Evolutionary conservation across 2,888 invertebrate genomes (phyloP).

Genomic region (Harpalus rubripes): DNA sequence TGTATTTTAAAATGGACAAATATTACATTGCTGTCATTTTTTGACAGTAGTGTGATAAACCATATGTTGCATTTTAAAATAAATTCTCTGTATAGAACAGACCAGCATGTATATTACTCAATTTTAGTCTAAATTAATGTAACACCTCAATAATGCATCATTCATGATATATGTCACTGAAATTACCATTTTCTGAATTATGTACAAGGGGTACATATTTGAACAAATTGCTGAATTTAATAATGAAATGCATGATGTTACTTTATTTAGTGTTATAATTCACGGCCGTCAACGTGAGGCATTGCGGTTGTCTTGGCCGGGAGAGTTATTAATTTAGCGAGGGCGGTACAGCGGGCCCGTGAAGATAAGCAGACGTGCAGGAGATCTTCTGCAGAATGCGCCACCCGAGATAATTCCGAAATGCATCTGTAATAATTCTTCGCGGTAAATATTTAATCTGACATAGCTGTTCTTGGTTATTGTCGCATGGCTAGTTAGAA

Average conservation of each 20-base stretch:
- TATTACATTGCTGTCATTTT: too few species aligned
- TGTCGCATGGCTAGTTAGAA: constrained; percentile 46
- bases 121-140: too few species aligned
- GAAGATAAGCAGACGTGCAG: constrained; percentile 44
- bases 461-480: constrained; percentile 43
- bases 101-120: too few species aligned
- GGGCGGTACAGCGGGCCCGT: background rate
- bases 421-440: constrained; percentile 54
- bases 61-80: too few species aligned
- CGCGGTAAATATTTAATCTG: constrained; percentile 52
- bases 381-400: constrained; percentile 25
- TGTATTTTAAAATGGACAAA: too few species aligned
- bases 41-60: too few species aligned
- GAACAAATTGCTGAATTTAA: background rate
- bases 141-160: too few species aligned
- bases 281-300: background rate
- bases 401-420: constrained; percentile 50
- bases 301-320: background rate
- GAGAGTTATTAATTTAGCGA: constrained; percentile 35
- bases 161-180: too few species aligned
- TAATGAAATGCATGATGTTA: background rate
- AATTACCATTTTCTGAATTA: too few species aligned
- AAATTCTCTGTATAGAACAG: too few species aligned
- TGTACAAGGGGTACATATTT: background rate
- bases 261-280: background rate